Evolutionary conservation across 2,797 vertebrate species (phyloP), one percentile per base, ranked within the genome.

Genomic region (Gallinago nigripennis): DNA sequence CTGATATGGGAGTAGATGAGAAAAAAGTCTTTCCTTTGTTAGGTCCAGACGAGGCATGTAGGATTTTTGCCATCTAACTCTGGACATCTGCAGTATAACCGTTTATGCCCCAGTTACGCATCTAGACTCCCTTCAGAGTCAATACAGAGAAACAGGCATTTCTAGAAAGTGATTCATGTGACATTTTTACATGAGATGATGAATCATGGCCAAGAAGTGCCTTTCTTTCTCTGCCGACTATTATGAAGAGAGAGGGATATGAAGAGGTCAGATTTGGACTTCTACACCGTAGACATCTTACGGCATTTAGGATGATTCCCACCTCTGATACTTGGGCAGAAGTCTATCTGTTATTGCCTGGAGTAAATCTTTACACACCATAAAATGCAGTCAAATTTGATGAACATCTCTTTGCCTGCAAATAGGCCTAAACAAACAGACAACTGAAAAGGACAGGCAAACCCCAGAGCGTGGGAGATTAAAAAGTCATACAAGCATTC

Each of bases 321-420:
- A 92, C 70, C 54, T 68, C 53, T 41, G 61, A 61, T 71, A 86
- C 37, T 82, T 71, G 19, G 46, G 8, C 45, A 86, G 65, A 88
- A 92, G 45, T 65, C 69, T 86, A 61, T 76, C 64, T 66, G 21
- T 71, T 79, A 64, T 45, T 78, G 78, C 58, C 81, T 53, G 51
- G 12, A 51, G 77, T 83, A 88, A 90, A 71, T 71, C 78, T 88
- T 91, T 84, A 82, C 70, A 88, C 58, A 75, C 63, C 41, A 69
- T 88, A 92, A 93, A 82, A 65, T 60, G 73, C 54, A 91, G 58
- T 84, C 89, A 92, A 57, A 71, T 71, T 78, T 90, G 73, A 88
- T 82, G 15, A 88, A 68, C 2, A 2, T 86, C 60, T 88, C 57
- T 81, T 68, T 1, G 5, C 31, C 54, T 75, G 63, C 51, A 64